A percentile compares a stretch with the other conserved stretches of the same genome.
Evolutionary conservation across 2,888 invertebrate species (phyloP).

Genomic region (Perizoma affinitatum): DNA sequence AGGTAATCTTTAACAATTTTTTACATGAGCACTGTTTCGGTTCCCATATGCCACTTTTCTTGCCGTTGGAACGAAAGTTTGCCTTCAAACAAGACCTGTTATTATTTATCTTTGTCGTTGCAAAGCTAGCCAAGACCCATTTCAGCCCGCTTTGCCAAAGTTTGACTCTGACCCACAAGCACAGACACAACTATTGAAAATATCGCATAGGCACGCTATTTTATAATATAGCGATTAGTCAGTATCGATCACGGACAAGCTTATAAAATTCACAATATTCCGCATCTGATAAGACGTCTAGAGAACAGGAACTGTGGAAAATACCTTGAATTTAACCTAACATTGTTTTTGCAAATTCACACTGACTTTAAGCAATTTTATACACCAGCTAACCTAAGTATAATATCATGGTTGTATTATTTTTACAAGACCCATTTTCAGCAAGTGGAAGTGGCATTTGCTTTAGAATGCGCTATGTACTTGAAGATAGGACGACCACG

Average conservation of each 20-base stretch:
- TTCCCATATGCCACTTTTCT: too few species aligned
- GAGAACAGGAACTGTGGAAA: conserved; percentile 9
- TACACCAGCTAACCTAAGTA: too few species aligned
- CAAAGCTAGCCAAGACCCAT: neutral
- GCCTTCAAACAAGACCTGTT: too few species aligned
- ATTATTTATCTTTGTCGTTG: too few species aligned
- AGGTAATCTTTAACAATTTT: too few species aligned
- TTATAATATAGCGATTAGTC: conserved; percentile 13
- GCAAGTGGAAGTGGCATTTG: too few species aligned
- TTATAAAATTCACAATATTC: conserved; percentile 19
- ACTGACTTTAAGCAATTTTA: neutral
- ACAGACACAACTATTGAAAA: conserved; percentile 10
- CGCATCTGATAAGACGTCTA: conserved; percentile 16
- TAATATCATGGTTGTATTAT: too few species aligned
- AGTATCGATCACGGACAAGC: conserved; percentile 22
- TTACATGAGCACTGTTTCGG: too few species aligned
- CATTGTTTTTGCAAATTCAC: conserved; percentile 13
- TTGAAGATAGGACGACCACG: too few species aligned
- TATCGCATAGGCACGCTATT: conserved; percentile 11
- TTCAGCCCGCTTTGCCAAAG: neutral
- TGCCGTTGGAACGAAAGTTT: too few species aligned
- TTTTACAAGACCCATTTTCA: too few species aligned
- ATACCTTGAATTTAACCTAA: conserved; percentile 17
- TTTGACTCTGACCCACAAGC: conserved; percentile 14
- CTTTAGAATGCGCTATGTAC: too few species aligned